Base-by-base conservation (phyloP, 2,888 invertebrate genomes). In the Nematopogon swammerdamellus region DNA sequence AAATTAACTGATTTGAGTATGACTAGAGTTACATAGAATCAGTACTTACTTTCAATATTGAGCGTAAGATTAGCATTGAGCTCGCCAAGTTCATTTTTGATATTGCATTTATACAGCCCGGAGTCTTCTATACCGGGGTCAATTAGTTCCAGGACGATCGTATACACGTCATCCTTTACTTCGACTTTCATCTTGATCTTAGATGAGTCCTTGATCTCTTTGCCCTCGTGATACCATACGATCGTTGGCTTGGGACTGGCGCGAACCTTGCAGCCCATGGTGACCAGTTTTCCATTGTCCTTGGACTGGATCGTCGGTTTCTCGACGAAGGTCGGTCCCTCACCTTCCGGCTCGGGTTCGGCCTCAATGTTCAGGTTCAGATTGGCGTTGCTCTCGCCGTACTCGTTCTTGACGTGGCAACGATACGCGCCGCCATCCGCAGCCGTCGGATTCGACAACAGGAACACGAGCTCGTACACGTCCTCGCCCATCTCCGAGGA, bases 21-120 rank as follows among this genome's bases (percentile, higher is more conserved):
- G n/a, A n/a, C n/a, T n/a, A n/a, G n/a, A n/a, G n/a, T n/a, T n/a
- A n/a, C n/a, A n/a, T n/a, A n/a, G n/a, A n/a, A n/a, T 25, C 36
- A 36, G 3, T 45, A 81, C 88, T 84, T 82, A 95, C 95, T 96
- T 89, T 97, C 96, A 79, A 98, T 95, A 77, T 98, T 97, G 61
- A 98, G 86, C 58, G 97, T 96, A 57, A 97, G 84, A 79, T 97
- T 97, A 53, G 97, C 97, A 70, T 97, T 97, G 57, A 96, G 86
- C 84, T 98, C 97, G 60, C 98, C 99, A 66, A 93, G 87, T 63
- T 88, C 86, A 76, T 97, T 98, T 73, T 95, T 96, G 63, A 97
- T 95, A 65, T 95, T 96, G 73, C 98, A 97, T 74, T 97, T 97
- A 82, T 98, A 99, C 55, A 97, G 83, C 58, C 98, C 99, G 60